A percentile compares a stretch with the other conserved stretches of the same genome.
These are phyloP conservation scores for Eledona agricola DNA, from an alignment of 2,888 invertebrate genomes.

Conservation along the genomic window DNA sequence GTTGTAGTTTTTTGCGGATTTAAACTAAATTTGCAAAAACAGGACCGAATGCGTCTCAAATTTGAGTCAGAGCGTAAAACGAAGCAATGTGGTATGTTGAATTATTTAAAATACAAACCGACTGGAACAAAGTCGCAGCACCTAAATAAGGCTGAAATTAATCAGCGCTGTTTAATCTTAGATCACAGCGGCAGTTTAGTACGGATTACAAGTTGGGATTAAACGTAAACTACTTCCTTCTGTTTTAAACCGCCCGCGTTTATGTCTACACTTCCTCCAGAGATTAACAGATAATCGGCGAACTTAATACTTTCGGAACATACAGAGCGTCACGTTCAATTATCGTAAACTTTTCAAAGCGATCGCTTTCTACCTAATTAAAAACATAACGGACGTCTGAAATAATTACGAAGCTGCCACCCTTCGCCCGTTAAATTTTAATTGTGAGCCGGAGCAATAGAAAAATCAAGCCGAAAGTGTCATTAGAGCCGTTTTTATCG, in stretches of 20 bases:
- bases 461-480: conserved; percentile 1
- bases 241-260: conserved; percentile 34
- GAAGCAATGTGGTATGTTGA: conserved; percentile 23
- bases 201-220: conserved; percentile 49
- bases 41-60: background rate
- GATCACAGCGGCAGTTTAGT: conserved; percentile 51
- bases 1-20: no score
- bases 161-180: conserved; percentile 52
- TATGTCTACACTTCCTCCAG: conserved; percentile 28
- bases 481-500: conserved; percentile 25
- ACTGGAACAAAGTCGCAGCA: conserved; percentile 49
- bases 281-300: conserved; percentile 35
- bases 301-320: conserved; percentile 27
- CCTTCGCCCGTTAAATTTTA: no score
- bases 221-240: conserved; percentile 41
- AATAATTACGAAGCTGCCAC: conserved; percentile 9
- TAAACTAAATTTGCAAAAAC: conserved; percentile 1
- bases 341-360: no score
- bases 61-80: conserved; percentile 8
- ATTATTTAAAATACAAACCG: conserved; percentile 40
- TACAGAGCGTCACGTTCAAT: conserved; percentile 16
- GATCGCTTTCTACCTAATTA: conserved; percentile 2
- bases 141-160: conserved; percentile 51
- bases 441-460: no score
- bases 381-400: conserved; percentile 2